Evolutionary conservation across 53 echinoderm and acorn worm genomes (phyloP).

Genomic region (Echinometra lucunter): DNA sequence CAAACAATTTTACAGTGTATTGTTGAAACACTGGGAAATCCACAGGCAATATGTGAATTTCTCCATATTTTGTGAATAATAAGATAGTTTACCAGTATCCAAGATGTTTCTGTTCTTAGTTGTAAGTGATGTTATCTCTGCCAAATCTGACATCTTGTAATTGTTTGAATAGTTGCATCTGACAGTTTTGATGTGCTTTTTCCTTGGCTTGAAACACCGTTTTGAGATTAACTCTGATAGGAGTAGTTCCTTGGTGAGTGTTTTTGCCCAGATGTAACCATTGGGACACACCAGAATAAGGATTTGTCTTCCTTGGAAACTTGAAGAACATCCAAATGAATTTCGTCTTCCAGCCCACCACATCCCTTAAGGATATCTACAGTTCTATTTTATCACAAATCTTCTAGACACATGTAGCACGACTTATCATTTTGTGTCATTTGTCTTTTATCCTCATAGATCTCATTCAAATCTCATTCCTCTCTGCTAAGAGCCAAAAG

Average conservation of each 20-base stretch:
- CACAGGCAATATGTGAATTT: not conserved
- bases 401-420: not conserved
- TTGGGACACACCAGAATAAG: constrained; percentile 13
- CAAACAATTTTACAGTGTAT: no score
- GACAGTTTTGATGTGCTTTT: constrained; percentile 1
- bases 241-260: constrained; percentile 24
- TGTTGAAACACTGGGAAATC: not conserved
- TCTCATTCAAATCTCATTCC: not conserved
- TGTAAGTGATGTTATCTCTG: not conserved
- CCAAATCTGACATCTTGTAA: not conserved
- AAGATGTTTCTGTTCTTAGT: not conserved
- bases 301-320: not conserved
- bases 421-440: not conserved
- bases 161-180: not conserved
- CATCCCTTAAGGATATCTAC: not conserved
- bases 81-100: not conserved
- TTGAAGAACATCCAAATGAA: not conserved
- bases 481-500: no score
- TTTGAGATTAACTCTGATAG: not conserved
- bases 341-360: constrained; percentile 48
- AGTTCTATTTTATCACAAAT: not conserved
- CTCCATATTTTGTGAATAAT: not conserved
- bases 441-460: no score
- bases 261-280: constrained; percentile 12
- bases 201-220: not conserved